Evolutionary conservation across 2,113 vertebrate species (phyloP).

Genomic region (Plestiodon gilberti): DNA sequence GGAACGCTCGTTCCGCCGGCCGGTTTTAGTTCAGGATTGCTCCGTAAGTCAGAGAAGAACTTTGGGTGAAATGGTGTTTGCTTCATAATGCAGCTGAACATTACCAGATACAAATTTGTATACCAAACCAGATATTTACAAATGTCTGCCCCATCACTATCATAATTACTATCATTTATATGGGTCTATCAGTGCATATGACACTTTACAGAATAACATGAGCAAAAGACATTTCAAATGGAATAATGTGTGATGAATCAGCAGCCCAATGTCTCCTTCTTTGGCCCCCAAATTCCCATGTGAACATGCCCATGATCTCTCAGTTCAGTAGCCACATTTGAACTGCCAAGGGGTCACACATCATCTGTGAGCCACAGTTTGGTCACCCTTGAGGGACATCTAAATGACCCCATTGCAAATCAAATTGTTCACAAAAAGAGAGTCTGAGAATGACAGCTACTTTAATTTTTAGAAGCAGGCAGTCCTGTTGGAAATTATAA

Average conservation of each 20-base stretch:
- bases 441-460: constrained; percentile 73
- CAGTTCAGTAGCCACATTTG: background rate
- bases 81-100: no score
- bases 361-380: background rate
- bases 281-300: background rate
- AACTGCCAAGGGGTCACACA: background rate
- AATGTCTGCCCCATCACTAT: no score
- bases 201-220: background rate
- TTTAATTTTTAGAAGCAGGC: constrained; percentile 76
- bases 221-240: background rate
- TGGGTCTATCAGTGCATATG: no score
- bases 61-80: background rate
- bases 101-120: no score
- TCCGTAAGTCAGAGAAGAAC: background rate
- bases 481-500: constrained; percentile 78
- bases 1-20: no score
- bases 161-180: no score
- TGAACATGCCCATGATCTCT: background rate
- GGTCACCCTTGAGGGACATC: background rate
- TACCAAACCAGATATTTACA: no score
- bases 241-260: background rate
- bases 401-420: constrained; percentile 56
- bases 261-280: background rate
- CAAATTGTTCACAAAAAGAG: constrained; percentile 71
- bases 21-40: no score